Conservation (phyloP, 2,113 vertebrate species). For the Talpa occidentalis region DNA sequence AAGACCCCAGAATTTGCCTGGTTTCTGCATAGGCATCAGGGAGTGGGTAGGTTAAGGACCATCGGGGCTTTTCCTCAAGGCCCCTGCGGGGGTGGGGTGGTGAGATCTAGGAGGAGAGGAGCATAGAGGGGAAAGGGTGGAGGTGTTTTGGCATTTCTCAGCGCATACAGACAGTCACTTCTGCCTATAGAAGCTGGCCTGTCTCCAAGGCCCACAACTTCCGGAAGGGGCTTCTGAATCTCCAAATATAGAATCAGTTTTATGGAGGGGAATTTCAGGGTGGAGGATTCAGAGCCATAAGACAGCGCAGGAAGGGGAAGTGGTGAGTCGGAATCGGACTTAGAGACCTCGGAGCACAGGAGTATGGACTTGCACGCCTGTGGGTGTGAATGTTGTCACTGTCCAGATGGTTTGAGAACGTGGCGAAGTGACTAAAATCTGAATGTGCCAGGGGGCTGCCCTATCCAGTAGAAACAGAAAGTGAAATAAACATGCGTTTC, state of each 20-base stretch:
- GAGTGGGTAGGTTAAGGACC: not conserved
- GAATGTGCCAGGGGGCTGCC: rapidly evolving
- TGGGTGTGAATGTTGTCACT: not conserved
- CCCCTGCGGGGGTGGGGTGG: not conserved
- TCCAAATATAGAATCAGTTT: not conserved
- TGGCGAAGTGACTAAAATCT: not conserved
- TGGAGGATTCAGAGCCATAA: constrained; percentile 68
- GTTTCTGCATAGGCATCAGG: not conserved
- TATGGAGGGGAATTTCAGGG: constrained; percentile 31
- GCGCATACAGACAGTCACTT: not conserved
- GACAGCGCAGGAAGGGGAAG: constrained; percentile 74
- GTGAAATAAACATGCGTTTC: rapidly evolving
- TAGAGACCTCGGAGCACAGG: rapidly evolving
- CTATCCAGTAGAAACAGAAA: not conserved
- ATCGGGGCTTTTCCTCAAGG: not conserved
- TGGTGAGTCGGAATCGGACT: no score
- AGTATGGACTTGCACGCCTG: not conserved
- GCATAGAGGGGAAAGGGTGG: not conserved
- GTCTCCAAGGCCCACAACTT: not conserved
- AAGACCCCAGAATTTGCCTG: not conserved
- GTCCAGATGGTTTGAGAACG: not conserved
- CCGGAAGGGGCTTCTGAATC: constrained; percentile 53
- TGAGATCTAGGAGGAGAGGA: not conserved
- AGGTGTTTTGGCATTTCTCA: constrained; percentile 4
- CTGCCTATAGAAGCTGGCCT: not conserved